Evolutionary conservation across 1,140 invertebrate genomes (phyloP), one percentile per base, ranked within the genome.

Genomic region (Agrilus planipennis): DNA sequence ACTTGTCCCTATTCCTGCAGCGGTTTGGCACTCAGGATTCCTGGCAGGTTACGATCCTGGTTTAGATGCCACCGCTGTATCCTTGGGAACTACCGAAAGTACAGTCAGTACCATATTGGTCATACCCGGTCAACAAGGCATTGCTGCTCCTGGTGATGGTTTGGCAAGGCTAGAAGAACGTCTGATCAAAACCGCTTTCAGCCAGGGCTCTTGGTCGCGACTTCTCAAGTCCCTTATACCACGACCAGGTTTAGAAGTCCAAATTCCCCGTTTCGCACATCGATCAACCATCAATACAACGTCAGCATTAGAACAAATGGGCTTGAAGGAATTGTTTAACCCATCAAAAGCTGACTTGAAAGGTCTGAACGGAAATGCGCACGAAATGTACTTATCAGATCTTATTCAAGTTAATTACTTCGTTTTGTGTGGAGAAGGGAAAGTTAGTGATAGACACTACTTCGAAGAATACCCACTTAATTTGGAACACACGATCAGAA

Each of bases 201-300:
- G 71, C n/a, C 71, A 77, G 17, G 71, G 73, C n/a, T 63, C 73
- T 2, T 86, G 83, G 81, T 74, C 79, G 20, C 74, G 79, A 34
- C 52, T 88, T 9, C 66, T 88, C 7, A 72, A 79, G 9, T 73
- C 79, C 1, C 60, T 87, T 2, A 72, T 84, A 44, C 79, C 80
- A 18, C 65, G 83, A 1, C 70, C 75, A 3, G 78, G 79, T 0
- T 64, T 88, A 28, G 84, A 88, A 59, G 62, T 87, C 3, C 84
- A 88, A 55, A 71, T 89, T 28, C 86, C 86, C 0, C 73, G 84
- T 46, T 87, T 88, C 54, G 82, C 80, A 22, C 86, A 89, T 47
- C 69, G 79, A 32, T 86, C 84, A 0, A 71, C 84, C 0, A 72
- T 88, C 2, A 89, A 89, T 51, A 72, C 83, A 1, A 81, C 84